Base-by-base conservation (phyloP, 2,113 vertebrate species). In the Marcusenius ussheri region DNA sequence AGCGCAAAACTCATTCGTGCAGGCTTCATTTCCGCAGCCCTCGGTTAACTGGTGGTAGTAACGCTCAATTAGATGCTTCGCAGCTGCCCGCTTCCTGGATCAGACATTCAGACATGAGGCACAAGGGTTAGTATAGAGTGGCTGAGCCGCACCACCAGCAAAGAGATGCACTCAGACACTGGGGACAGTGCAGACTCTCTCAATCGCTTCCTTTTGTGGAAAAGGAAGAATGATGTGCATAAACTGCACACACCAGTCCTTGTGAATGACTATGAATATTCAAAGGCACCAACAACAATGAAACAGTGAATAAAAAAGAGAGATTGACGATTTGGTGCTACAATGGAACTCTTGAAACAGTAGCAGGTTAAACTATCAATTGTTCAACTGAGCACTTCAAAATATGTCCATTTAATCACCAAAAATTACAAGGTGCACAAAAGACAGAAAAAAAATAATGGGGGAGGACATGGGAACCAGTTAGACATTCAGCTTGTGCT, bases 21-120 rank as follows among this genome's bases (percentile, higher is more conserved):
- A 99, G 97, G 97, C 96, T 95, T 97, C 98, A 98, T 99, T 99
- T 97, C 98, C 98, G 96, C 98, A 99, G 96, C 98, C 98, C 93
- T 99, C 97, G 13, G 98, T 99, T 97, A 99, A 97, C 98, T 99
- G 98, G 94, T 97, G 97, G 97, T 99, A 99, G 97, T 99, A 99
- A 96, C 98, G 98, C 96, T 99, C 98, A 95, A 99, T 99, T 96
- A 99, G 97, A 97, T 98, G 97, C 97, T 99, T 99, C 96, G 98
- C 98, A 96, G 98, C 97, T 94, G 97, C 97, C 97, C 97, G 99
- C 97, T 99, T 99, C 99, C 98, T 99, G 97, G 93, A 92, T 93
- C 95, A 95, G 94, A 98, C 93, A 97, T 95, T 96, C 93, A 96
- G 96, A 98, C 94, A 95, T 93, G 92, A 88, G 95, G 96, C 94